phyloP scores from a whole-genome alignment of 2,797 vertebrate species.

The Neostethus bicornis region DNA sequence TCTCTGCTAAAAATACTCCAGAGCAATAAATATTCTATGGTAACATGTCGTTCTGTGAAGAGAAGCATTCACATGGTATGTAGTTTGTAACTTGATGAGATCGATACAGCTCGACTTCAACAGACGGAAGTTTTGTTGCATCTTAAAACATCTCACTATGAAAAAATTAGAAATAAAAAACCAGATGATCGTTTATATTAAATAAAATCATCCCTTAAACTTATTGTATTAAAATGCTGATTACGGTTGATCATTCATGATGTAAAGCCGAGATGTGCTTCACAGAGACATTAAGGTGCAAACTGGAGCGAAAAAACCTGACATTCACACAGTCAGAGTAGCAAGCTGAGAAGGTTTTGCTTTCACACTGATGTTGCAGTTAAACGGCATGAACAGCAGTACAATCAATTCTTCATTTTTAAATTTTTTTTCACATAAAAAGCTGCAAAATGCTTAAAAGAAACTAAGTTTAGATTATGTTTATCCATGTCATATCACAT shows the following conservation, averaged over 20 bases:
- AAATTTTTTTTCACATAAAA: constrained; percentile 27
- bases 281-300: constrained; percentile 54
- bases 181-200: constrained; percentile 13
- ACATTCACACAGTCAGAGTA: constrained; percentile 55
- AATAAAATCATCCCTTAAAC: constrained; percentile 24
- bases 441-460: constrained; percentile 37
- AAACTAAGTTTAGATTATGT: constrained; percentile 35
- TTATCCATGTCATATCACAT: constrained; percentile 64
- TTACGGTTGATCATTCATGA: constrained; percentile 29
- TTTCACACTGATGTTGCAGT: constrained; percentile 42
- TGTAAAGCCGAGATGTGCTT: constrained; percentile 29
- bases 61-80: constrained; percentile 41
- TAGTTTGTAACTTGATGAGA: constrained; percentile 13
- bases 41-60: constrained; percentile 30
- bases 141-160: constrained; percentile 11
- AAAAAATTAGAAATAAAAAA: constrained; percentile 11
- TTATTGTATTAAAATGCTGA: constrained; percentile 32
- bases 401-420: constrained; percentile 64
- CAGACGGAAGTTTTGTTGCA: constrained; percentile 26
- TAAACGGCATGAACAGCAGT: constrained; percentile 40
- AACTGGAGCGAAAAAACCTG: constrained; percentile 38
- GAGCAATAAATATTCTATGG: constrained; percentile 54
- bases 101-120: constrained; percentile 24
- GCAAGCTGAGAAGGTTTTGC: constrained; percentile 32
- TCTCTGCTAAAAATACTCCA: constrained; percentile 40